phyloP scores from a whole-genome alignment of 2,888 invertebrate species.

The Trichopoda pennipes region DNA sequence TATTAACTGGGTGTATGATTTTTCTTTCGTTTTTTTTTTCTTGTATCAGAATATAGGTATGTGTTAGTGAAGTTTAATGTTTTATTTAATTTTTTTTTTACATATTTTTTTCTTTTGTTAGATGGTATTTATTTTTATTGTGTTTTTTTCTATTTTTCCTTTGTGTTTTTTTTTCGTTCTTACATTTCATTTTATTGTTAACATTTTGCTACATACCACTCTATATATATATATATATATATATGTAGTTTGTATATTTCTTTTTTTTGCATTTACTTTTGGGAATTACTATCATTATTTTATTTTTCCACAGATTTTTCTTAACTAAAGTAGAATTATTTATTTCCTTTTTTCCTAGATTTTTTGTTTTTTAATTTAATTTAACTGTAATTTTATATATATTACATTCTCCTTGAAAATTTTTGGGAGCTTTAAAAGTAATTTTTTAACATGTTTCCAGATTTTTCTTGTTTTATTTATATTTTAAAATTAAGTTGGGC shows the following conservation, averaged over 20 bases:
- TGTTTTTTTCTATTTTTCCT: constrained; percentile 32
- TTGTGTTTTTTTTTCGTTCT: constrained; percentile 71
- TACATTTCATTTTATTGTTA: constrained; percentile 71
- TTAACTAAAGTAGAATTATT: constrained; percentile 41
- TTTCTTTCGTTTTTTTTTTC: background rate
- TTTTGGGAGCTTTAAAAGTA: background rate
- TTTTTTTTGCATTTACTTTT: constrained; percentile 61
- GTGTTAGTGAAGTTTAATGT: constrained; percentile 42
- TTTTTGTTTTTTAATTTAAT: background rate
- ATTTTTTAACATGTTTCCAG: no score
- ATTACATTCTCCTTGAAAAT: background rate
- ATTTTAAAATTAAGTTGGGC: no score
- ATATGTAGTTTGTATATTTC: no score
- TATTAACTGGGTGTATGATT: constrained; percentile 1
- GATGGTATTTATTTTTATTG: constrained; percentile 72
- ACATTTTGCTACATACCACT: constrained; percentile 41
- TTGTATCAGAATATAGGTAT: background rate
- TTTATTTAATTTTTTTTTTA: constrained; percentile 39
- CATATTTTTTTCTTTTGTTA: constrained; percentile 20
- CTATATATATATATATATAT: constrained; percentile 8
- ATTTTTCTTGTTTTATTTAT: no score
- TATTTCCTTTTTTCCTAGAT: constrained; percentile 7
- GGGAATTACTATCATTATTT: constrained; percentile 72
- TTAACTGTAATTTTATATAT: background rate
- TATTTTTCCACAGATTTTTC: constrained; percentile 62